Conservation (phyloP, 1,140 invertebrate genomes). For the Musca domestica region DNA sequence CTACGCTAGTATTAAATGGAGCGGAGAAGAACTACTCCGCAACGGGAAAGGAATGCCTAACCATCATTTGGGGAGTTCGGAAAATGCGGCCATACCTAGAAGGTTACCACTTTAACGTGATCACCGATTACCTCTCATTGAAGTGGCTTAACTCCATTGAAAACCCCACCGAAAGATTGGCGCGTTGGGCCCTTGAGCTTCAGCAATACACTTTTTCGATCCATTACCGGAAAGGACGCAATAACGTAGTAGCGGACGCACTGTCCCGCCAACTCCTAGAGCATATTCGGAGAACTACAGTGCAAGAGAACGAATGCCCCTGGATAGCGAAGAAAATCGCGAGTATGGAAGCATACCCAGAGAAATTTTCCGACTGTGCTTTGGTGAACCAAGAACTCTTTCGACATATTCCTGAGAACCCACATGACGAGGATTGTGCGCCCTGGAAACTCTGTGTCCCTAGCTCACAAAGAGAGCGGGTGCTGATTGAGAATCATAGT, state of each 20-base stretch:
- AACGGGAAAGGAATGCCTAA: conserved; percentile 57
- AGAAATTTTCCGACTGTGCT: neutral
- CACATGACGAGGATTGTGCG: neutral
- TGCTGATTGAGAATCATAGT: neutral
- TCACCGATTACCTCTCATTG: conserved; percentile 32
- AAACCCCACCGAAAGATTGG: conserved; percentile 30
- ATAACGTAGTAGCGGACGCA: neutral
- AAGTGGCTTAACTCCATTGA: conserved; percentile 45
- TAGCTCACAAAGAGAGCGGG: neutral
- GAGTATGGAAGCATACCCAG: neutral
- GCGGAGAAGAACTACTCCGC: too few species aligned
- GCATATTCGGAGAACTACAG: neutral
- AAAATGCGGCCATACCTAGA: conserved; percentile 19
- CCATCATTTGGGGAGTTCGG: conserved; percentile 41
- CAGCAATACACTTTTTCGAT: conserved; percentile 30
- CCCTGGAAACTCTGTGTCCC: neutral
- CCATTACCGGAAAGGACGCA: neutral
- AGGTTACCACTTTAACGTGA: conserved; percentile 19
- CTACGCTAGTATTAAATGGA: conserved; percentile 45
- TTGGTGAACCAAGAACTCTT: neutral
- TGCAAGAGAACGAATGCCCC: neutral
- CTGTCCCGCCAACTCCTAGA: neutral
- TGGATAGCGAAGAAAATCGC: neutral
- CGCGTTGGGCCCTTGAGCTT: conserved; percentile 31
- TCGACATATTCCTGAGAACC: neutral